These are phyloP conservation scores for Ctenopoma kingsleyae DNA, from an alignment of 2,797 vertebrate genomes.

Conservation along the genomic window DNA sequence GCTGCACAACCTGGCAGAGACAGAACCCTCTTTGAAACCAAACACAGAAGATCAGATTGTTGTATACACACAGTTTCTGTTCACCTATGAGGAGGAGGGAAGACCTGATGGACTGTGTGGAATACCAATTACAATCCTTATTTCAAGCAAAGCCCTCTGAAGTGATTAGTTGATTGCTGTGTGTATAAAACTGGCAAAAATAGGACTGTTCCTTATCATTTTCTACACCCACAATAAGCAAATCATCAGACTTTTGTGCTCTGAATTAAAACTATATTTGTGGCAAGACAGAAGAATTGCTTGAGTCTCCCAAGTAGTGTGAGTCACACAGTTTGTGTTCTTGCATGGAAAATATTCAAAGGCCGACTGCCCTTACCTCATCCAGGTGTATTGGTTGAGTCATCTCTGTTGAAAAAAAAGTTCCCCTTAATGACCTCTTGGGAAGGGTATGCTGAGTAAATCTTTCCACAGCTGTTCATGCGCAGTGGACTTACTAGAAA, in stretches of 20 bases:
- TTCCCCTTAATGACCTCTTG: constrained; percentile 9
- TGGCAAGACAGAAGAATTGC: constrained; percentile 26
- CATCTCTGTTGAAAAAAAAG: background rate
- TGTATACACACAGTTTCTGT: constrained; percentile 25
- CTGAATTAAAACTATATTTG: constrained; percentile 31
- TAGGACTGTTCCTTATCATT: constrained; percentile 11
- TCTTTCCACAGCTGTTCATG: background rate
- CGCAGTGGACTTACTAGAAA: background rate
- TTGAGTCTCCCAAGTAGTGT: constrained; percentile 20
- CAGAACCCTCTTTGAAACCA: constrained; percentile 47
- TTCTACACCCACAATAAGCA: constrained; percentile 16
- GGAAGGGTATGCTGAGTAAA: background rate
- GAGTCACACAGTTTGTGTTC: constrained; percentile 40
- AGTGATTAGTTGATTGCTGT: background rate
- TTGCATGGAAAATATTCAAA: constrained; percentile 14
- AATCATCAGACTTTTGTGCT: constrained; percentile 30
- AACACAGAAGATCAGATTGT: constrained; percentile 39
- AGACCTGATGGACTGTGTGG: constrained; percentile 5
- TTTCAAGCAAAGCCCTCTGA: constrained; percentile 1
- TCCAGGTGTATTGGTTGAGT: constrained; percentile 55
- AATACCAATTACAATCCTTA: constrained; percentile 34
- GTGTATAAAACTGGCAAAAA: background rate
- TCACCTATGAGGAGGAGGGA: constrained; percentile 31
- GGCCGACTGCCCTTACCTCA: constrained; percentile 31
- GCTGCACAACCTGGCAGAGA: constrained; percentile 45